Conservation (phyloP, 2,888 invertebrate genomes). For the Horisme vitalbata region DNA sequence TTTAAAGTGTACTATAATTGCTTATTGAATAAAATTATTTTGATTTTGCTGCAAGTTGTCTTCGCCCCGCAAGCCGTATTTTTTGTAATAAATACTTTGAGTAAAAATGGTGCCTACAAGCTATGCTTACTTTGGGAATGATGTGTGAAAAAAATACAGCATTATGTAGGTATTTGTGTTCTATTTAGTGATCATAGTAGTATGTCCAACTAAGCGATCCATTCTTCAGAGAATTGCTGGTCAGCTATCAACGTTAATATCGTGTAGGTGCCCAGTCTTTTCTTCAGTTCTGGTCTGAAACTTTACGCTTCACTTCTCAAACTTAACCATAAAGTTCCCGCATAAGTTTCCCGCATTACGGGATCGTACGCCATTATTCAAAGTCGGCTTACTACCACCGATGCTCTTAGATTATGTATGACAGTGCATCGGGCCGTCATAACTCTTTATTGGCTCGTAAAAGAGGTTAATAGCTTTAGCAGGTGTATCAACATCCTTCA, state of each 20-base stretch:
- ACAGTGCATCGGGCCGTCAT: slow-evolving; percentile 55
- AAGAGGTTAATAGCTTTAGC: slow-evolving; percentile 52
- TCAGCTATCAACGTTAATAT: neutral
- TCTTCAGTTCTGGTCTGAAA: slow-evolving; percentile 4
- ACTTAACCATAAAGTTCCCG: slow-evolving; percentile 14
- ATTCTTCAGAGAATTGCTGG: too few relatives aligned
- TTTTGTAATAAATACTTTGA: too few relatives aligned
- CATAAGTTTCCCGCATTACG: slow-evolving; percentile 8
- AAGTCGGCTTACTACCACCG: slow-evolving; percentile 33
- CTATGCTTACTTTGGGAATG: too few relatives aligned
- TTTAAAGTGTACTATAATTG: too few relatives aligned
- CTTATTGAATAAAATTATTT: too few relatives aligned
- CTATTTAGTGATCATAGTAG: too few relatives aligned
- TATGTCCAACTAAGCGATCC: too few relatives aligned
- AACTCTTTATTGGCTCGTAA: slow-evolving; percentile 65
- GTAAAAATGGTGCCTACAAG: too few relatives aligned
- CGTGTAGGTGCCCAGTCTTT: neutral
- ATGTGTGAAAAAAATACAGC: too few relatives aligned
- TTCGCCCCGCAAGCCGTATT: too few relatives aligned
- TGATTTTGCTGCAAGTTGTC: too few relatives aligned
- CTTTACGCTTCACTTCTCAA: slow-evolving; percentile 14
- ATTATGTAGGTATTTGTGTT: too few relatives aligned
- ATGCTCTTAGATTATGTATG: slow-evolving; percentile 63
- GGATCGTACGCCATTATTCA: slow-evolving; percentile 18
- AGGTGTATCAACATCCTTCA: slow-evolving; percentile 48